Evolutionary conservation across 2,113 vertebrate genomes (phyloP), one percentile per base, ranked within the genome.

Genomic region (Hippoglossus stenolepis): DNA sequence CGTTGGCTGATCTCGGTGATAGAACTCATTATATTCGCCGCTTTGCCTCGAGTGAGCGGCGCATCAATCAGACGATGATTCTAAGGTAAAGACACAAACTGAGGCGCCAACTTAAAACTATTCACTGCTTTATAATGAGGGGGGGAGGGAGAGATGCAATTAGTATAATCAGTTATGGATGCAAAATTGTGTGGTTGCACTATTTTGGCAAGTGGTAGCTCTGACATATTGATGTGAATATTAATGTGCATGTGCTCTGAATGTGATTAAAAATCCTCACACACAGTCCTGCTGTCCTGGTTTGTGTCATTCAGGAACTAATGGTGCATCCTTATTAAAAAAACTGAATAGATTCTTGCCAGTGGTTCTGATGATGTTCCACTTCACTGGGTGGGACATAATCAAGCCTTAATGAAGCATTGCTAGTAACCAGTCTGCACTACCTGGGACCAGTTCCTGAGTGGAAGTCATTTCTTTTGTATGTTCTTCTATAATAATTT

Each of bases 191-290:
- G 12, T 23, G 21, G 63, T 47, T 15, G 21, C 63, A 31, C 38
- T 8, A 15, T 15, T 23, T 2, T 40, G 63, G 58, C 58, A 60
- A 14, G 58, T 24, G 15, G 3, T 45, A 35, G 24, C 26, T 53
- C 26, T 35, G 65, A 35, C 65, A 67, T 15, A 21, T 54, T 56
- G 51, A 24, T 40, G 51, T 57, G 51, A 69, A 56, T 56, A 56
- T 56, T 56, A 38, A 69, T 23, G n/a, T 40, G n/a, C 54, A 56
- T 56, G 17, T 28, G 28, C 49, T 68, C 1, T 9, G 26, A 67
- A 23, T 57, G 7, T 57, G 51, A 69, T 40, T 28, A n/a, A 23
- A 31, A 68, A 9, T 23, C 49, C 13, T 8, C 11, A 28, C 65
- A 51, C 45, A 4, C 65, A 15, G 26, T 21, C 20, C 47, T 5